Percentiles rank a stretch among this genome's conserved stretches.
These are phyloP conservation scores for Datnioides undecimradiatus DNA, from an alignment of 2,113 vertebrate genomes.

Conservation along the genomic window DNA sequence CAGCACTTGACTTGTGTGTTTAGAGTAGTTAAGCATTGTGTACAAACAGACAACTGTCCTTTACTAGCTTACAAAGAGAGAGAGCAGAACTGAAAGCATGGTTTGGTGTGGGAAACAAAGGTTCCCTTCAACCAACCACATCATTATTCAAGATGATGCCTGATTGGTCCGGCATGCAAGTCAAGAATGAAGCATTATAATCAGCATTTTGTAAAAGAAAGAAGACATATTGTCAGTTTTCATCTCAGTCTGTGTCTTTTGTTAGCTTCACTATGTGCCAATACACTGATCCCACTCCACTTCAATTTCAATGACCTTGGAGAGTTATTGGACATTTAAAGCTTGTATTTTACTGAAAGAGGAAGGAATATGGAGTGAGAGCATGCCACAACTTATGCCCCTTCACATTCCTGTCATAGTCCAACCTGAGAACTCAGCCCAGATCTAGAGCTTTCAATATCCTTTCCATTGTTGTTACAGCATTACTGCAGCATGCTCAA, in stretches of 20 bases:
- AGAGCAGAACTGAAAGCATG: constrained; percentile 52
- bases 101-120: constrained; percentile 66
- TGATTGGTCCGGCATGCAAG: constrained; percentile 47
- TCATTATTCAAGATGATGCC: constrained; percentile 69
- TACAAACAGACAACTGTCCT: constrained; percentile 69
- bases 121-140: constrained; percentile 61
- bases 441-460: constrained; percentile 65
- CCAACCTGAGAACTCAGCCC: constrained; percentile 48
- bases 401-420: constrained; percentile 81
- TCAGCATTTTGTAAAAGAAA: background rate
- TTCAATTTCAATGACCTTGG: constrained; percentile 53
- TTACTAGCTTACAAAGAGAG: constrained; percentile 59
- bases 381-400: constrained; percentile 73
- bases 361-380: constrained; percentile 40
- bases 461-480: constrained; percentile 54
- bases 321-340: constrained; percentile 33
- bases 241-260: constrained; percentile 1
- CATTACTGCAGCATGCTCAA: constrained; percentile 8
- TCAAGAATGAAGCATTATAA: constrained; percentile 45
- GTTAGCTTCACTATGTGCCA: background rate
- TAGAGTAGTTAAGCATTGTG: constrained; percentile 70
- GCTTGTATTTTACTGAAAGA: constrained; percentile 53
- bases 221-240: constrained; percentile 16
- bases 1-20: constrained; percentile 55
- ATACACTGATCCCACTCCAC: constrained; percentile 1